Conservation (phyloP, 2,888 invertebrate species). For the Linnaemya tessellans region DNA sequence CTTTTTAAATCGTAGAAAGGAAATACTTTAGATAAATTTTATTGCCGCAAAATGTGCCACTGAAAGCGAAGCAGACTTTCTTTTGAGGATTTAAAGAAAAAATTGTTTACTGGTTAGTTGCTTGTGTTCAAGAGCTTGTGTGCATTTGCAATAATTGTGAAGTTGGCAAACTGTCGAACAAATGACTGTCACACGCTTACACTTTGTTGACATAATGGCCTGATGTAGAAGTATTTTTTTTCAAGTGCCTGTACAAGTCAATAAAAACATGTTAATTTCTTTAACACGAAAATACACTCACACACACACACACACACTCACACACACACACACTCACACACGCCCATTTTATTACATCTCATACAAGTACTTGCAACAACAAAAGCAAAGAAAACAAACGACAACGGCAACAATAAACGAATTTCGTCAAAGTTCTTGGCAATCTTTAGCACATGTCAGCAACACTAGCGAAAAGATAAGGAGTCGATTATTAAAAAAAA, state of each 20-base stretch:
- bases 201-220: slow-evolving; percentile 25
- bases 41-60: no score
- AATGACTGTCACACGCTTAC: slow-evolving; percentile 18
- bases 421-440: slow-evolving; percentile 36
- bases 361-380: not conserved
- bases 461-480: not conserved
- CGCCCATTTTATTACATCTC: not conserved
- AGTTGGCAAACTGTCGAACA: slow-evolving; percentile 1
- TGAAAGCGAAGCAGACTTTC: no score
- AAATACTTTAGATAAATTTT: no score
- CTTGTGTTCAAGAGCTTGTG: not conserved
- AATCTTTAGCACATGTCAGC: slow-evolving; percentile 5
- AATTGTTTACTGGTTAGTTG: no score
- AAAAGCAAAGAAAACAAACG: no score
- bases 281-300: no score
- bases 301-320: no score
- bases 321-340: no score
- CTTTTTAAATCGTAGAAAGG: no score
- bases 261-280: slow-evolving; percentile 65
- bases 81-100: no score
- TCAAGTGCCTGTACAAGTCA: slow-evolving; percentile 60
- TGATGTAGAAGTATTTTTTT: slow-evolving; percentile 35
- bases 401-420: not conserved
- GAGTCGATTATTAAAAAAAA: not conserved
- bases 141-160: not conserved